phyloP scores from a whole-genome alignment of 1,140 invertebrate genomes.

The Aporrectodea caliginosa region DNA sequence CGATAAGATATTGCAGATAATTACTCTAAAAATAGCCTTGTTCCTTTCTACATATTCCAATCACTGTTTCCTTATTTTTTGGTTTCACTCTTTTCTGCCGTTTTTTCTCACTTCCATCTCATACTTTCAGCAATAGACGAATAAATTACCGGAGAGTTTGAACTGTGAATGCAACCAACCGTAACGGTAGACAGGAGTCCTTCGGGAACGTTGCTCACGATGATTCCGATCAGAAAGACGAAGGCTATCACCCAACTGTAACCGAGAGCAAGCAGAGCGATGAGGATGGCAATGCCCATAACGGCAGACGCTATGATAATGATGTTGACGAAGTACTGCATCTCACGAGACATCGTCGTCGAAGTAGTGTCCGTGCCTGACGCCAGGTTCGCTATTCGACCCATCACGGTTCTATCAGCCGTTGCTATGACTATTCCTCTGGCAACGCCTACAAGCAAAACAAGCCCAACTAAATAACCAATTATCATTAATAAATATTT shows the following conservation, averaged over 20 bases:
- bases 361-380: constrained; percentile 92
- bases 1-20: too few species aligned
- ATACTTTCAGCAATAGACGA: too few species aligned
- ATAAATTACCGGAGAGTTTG: too few species aligned
- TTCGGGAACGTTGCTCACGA: constrained; percentile 97
- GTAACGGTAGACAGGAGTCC: constrained; percentile 95
- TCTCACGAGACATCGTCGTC: constrained; percentile 96
- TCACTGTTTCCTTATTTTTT: too few species aligned
- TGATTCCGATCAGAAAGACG: constrained; percentile 97
- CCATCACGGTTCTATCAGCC: constrained; percentile 96
- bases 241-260: constrained; percentile 98
- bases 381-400: constrained; percentile 92
- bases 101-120: too few species aligned
- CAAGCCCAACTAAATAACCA: too few species aligned
- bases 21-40: too few species aligned
- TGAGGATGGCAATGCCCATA: constrained; percentile 93
- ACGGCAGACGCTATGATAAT: constrained; percentile 93
- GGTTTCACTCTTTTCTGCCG: too few species aligned
- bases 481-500: too few species aligned
- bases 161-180: too few species aligned
- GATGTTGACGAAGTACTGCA: constrained; percentile 97
- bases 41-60: too few species aligned
- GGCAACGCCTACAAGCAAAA: not conserved
- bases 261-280: constrained; percentile 92
- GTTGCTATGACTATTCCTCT: constrained; percentile 88